Percentiles rank a stretch among this genome's conserved stretches.
Evolutionary conservation across 2,888 invertebrate species (phyloP).

Genomic region (Polydrusus cervinus): DNA sequence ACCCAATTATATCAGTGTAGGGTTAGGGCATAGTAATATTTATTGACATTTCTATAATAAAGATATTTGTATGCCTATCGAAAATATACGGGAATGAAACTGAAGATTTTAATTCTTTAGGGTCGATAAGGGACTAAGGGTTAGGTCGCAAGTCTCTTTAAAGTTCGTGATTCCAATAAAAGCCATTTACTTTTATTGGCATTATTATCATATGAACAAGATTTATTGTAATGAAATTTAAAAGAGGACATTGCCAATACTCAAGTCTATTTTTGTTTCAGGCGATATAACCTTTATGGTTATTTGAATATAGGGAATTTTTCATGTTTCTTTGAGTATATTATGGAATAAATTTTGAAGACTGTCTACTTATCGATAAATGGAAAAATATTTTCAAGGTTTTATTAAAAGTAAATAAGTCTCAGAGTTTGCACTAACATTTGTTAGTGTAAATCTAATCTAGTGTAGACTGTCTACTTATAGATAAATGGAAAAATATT

Average conservation of each 20-base stretch:
- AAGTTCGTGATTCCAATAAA: slow-evolving; percentile 49
- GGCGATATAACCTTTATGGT: neutral
- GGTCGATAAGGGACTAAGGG: slow-evolving; percentile 38
- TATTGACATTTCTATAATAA: slow-evolving; percentile 15
- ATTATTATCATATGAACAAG: slow-evolving; percentile 35
- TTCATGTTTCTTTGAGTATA: neutral
- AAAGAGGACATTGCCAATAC: slow-evolving; percentile 14
- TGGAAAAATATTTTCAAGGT: neutral
- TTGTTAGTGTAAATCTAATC: too few relatives aligned
- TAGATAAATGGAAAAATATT: neutral
- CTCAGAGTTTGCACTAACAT: too few relatives aligned
- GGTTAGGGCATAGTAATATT: neutral
- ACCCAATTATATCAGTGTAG: neutral
- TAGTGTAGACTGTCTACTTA: too few relatives aligned
- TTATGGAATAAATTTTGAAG: too few relatives aligned
- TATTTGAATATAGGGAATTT: neutral
- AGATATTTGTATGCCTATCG: slow-evolving; percentile 23
- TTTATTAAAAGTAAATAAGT: too few relatives aligned
- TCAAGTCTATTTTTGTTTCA: slow-evolving; percentile 14
- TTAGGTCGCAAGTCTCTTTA: slow-evolving; percentile 34
- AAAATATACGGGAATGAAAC: slow-evolving; percentile 23
- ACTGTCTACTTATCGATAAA: too few relatives aligned
- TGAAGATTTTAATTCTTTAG: slow-evolving; percentile 27
- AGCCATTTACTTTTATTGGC: slow-evolving; percentile 51
- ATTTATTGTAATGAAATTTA: slow-evolving; percentile 39